Evolutionary conservation across 2,113 vertebrate genomes (phyloP).

Genomic region (Megalops atlanticus): DNA sequence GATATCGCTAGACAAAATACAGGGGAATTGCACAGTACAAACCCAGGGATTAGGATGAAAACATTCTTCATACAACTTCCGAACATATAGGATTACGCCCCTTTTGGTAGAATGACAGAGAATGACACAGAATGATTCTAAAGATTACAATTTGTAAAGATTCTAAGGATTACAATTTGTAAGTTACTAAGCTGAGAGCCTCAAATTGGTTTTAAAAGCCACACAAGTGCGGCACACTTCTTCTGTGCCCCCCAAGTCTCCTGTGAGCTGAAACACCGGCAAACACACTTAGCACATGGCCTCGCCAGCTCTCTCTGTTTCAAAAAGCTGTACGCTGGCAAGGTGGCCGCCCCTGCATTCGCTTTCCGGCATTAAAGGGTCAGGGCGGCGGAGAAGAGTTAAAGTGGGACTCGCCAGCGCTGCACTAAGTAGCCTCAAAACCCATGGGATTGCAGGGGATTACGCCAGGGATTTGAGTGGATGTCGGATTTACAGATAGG

Average conservation of each 20-base stretch:
- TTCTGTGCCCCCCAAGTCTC: not conserved
- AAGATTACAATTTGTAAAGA: slow-evolving; percentile 9
- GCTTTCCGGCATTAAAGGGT: not conserved
- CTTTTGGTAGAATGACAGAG: not conserved
- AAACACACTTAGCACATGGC: not conserved
- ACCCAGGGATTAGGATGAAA: not conserved
- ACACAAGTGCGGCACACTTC: not conserved
- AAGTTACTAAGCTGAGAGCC: not conserved
- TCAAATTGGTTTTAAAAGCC: not conserved
- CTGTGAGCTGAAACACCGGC: not conserved
- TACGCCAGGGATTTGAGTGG: slow-evolving; percentile 66
- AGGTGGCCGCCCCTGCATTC: not conserved
- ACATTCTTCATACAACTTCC: not conserved
- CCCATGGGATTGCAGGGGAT: slow-evolving; percentile 60
- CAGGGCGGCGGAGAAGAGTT: slow-evolving; percentile 45
- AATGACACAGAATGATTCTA: not conserved
- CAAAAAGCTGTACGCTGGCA: not conserved
- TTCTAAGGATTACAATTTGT: not conserved
- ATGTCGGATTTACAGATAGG: slow-evolving; percentile 58
- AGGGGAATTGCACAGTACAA: not conserved
- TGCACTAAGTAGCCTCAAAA: slow-evolving; percentile 63
- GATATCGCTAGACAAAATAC: not conserved
- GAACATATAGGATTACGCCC: not conserved
- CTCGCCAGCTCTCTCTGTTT: not conserved
- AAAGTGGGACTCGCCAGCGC: slow-evolving; percentile 46